Percentiles rank a stretch among this genome's conserved stretches.
These are phyloP conservation scores for Mellilla xanthometata DNA, from an alignment of 2,888 invertebrate genomes.

Conservation along the genomic window DNA sequence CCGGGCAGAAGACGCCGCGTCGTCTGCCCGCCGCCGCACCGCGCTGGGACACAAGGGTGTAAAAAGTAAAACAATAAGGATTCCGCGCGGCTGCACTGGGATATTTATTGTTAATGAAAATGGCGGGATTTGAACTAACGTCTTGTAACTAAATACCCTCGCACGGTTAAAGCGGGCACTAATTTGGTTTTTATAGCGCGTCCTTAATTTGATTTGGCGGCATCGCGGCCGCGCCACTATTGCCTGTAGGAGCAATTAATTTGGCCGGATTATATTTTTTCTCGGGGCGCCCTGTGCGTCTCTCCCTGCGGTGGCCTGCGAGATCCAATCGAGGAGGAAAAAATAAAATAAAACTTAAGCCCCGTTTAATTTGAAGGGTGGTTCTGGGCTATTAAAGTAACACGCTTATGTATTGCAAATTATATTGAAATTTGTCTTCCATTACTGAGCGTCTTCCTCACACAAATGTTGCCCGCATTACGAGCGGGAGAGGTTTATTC, in stretches of 20 bases:
- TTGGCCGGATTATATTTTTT: conserved; percentile 81
- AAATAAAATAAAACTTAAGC: conserved; percentile 83
- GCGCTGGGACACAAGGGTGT: conserved; percentile 79
- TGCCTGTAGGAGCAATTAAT: conserved; percentile 81
- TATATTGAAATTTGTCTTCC: conserved; percentile 84
- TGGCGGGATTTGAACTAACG: conserved; percentile 82
- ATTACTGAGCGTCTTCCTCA: conserved; percentile 81
- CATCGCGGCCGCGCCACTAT: conserved; percentile 78
- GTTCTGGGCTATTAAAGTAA: conserved; percentile 84
- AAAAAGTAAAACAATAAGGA: conserved; percentile 83
- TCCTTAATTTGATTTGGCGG: conserved; percentile 83
- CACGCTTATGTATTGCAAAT: conserved; percentile 84
- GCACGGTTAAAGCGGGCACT: conserved; percentile 82
- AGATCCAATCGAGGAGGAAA: conserved; percentile 73
- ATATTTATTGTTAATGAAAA: conserved; percentile 84
- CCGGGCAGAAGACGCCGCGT: conserved; percentile 61
- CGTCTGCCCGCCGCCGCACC: conserved; percentile 49
- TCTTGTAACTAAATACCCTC: conserved; percentile 83
- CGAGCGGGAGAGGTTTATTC: conserved; percentile 79
- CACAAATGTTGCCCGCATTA: conserved; percentile 83
- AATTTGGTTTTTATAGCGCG: conserved; percentile 84
- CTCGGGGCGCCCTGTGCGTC: conserved; percentile 52
- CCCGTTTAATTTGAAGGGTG: conserved; percentile 84
- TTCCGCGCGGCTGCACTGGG: conserved; percentile 76
- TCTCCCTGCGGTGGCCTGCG: conserved; percentile 54